Percentiles rank a stretch among this genome's conserved stretches.
Evolutionary conservation across 2,888 invertebrate genomes (phyloP).

Genomic region (Podabrus alpinus): DNA sequence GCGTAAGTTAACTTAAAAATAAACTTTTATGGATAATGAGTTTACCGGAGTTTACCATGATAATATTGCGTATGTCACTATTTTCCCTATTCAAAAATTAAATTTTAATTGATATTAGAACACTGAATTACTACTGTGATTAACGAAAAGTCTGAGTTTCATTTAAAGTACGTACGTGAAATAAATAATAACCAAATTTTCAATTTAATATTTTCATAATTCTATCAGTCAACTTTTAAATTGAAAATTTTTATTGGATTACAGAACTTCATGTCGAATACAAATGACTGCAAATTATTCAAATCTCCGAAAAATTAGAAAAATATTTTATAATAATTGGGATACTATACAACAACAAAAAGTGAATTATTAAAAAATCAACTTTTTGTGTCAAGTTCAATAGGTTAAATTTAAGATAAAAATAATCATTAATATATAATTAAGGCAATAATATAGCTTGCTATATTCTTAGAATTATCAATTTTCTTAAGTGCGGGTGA

Average conservation of each 20-base stretch:
- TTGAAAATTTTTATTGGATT: not conserved
- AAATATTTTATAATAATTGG: not conserved
- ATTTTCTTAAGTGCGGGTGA: constrained; percentile 21
- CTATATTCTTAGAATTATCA: constrained; percentile 14
- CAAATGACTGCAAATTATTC: no score
- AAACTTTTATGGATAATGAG: no score
- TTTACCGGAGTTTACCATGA: no score
- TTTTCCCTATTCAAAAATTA: no score
- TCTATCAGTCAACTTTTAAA: not conserved
- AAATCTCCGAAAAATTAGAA: no score
- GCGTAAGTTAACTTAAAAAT: no score
- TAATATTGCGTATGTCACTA: no score
- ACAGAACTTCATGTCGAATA: not conserved
- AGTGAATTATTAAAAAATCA: not conserved
- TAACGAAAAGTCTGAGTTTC: no score
- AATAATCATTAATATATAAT: constrained; percentile 5
- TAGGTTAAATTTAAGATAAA: constrained; percentile 6
- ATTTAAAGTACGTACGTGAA: no score
- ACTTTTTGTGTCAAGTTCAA: not conserved
- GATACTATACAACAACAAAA: not conserved
- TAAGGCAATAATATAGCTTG: not conserved
- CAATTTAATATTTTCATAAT: not conserved
- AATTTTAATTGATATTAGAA: no score
- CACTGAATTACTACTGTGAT: no score
- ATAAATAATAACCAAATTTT: no score